phyloP scores from a whole-genome alignment of 35 echinoderm and acorn worm genomes.

The Apostichopus parvimensis region DNA sequence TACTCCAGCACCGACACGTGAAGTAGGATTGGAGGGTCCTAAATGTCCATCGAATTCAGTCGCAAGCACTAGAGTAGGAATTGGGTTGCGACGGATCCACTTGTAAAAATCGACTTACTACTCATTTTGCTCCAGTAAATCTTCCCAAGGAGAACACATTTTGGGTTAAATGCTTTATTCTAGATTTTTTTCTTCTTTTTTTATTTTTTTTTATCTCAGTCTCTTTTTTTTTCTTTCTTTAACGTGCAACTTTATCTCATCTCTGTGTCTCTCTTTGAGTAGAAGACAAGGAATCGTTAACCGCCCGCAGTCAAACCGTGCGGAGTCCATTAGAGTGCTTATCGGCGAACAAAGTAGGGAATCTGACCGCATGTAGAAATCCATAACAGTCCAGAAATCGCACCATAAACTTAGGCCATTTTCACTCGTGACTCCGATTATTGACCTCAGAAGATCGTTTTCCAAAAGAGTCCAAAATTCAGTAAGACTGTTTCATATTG shows the following conservation, averaged over 20 bases:
- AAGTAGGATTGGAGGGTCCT: slow-evolving; percentile 11
- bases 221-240: not conserved
- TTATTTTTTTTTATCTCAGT: not conserved
- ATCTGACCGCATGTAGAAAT: slow-evolving; percentile 16
- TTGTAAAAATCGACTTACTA: slow-evolving; percentile 33
- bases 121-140: slow-evolving; percentile 48
- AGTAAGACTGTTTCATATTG: too few relatives aligned
- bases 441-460: not conserved
- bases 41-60: slow-evolving; percentile 8
- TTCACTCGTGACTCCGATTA: slow-evolving; percentile 14
- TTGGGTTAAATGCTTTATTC: slow-evolving; percentile 37
- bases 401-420: not conserved
- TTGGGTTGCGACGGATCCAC: slow-evolving; percentile 37
- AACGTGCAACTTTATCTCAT: slow-evolving; percentile 13
- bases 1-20: not conserved
- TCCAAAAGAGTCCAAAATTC: not conserved
- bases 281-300: slow-evolving; percentile 39
- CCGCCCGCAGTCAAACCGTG: slow-evolving; percentile 28
- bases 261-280: slow-evolving; percentile 8
- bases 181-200: not conserved
- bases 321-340: slow-evolving; percentile 32
- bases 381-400: slow-evolving; percentile 11
- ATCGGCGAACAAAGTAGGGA: not conserved
- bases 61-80: slow-evolving; percentile 29
- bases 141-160: slow-evolving; percentile 22